phyloP scores from a whole-genome alignment of 2,113 vertebrate genomes.

The Oncorhynchus clarkii region DNA sequence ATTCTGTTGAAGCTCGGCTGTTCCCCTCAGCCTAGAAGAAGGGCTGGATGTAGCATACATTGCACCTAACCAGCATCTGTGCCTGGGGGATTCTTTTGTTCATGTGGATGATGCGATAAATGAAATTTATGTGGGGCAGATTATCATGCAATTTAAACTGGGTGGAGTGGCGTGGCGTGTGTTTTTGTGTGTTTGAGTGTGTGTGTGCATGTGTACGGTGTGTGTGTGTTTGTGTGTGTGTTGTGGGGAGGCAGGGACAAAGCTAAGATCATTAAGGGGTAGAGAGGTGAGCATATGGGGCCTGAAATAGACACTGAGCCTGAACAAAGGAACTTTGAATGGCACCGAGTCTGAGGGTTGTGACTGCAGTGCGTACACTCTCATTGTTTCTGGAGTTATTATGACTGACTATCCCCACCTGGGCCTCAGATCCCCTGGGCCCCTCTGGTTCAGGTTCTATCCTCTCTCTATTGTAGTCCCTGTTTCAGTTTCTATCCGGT shows the following conservation, averaged over 20 bases:
- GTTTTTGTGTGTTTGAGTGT: conserved; percentile 2
- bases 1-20: too few relatives aligned
- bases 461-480: not conserved
- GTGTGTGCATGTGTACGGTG: conserved; percentile 3
- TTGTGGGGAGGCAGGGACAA: conserved; percentile 25
- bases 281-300: conserved; percentile 69
- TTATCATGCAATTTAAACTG: conserved; percentile 46
- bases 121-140: conserved; percentile 54
- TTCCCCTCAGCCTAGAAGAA: too few relatives aligned
- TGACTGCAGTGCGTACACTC: too few relatives aligned
- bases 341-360: conserved; percentile 43
- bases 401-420: conserved; percentile 32
- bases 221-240: conserved; percentile 6
- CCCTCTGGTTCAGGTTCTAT: not conserved
- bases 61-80: not conserved
- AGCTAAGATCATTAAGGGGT: conserved; percentile 62
- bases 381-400: not conserved
- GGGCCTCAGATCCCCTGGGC: conserved; percentile 39
- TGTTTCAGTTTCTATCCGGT: not conserved
- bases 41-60: too few relatives aligned
- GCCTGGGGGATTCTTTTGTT: conserved; percentile 27
- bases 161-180: conserved; percentile 15
- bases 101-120: conserved; percentile 54
- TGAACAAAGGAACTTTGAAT: conserved; percentile 53
- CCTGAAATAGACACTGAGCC: conserved; percentile 54